Conservation (phyloP, 1,140 invertebrate species). For the Lasaia peninsularis region DNA sequence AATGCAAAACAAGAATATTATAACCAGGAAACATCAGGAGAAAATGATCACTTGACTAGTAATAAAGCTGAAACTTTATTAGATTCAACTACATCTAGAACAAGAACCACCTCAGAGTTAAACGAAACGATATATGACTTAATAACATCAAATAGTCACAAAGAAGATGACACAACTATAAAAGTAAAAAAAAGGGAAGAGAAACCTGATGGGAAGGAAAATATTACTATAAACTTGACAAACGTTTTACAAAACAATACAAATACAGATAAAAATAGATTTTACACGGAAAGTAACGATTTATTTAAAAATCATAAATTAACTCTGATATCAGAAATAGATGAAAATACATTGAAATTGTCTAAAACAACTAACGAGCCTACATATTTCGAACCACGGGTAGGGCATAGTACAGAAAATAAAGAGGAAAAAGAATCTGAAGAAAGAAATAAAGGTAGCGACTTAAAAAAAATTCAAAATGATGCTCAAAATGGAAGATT, state of each 20-base stretch:
- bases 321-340: no score
- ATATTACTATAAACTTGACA: neutral
- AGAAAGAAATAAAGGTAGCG: no score
- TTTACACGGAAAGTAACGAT: neutral
- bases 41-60: neutral
- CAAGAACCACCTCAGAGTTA: constrained; percentile 14
- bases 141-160: neutral
- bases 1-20: neutral
- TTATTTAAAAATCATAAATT: neutral
- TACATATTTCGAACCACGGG: no score
- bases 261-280: neutral
- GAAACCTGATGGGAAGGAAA: no score
- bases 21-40: neutral
- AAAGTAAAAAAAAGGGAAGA: neutral
- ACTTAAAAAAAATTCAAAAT: no score
- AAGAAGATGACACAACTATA: neutral
- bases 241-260: neutral
- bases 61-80: neutral
- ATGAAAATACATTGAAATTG: no score
- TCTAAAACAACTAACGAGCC: no score
- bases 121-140: neutral
- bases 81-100: neutral
- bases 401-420: no score
- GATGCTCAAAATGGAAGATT: no score
- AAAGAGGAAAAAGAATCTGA: no score